Evolutionary conservation across 2,797 vertebrate species (phyloP).

Genomic region (Pipistrellus nathusii): DNA sequence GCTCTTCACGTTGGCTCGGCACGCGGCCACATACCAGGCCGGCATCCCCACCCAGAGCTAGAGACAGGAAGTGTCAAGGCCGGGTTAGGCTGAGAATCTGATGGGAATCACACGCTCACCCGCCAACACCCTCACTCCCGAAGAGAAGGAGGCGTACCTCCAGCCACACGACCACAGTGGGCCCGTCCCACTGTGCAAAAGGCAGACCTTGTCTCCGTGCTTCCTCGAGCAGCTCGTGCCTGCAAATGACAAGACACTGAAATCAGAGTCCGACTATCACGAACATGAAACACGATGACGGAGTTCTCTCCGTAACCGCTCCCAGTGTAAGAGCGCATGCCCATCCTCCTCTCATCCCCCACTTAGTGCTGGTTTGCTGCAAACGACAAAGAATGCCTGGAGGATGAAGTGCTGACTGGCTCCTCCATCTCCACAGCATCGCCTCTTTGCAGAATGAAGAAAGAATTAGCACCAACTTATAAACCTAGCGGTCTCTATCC

Average conservation of each 20-base stretch:
- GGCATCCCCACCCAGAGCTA: slow-evolving; percentile 99
- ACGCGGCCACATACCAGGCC: slow-evolving; percentile 98
- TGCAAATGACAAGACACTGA: slow-evolving; percentile 70
- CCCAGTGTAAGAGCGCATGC: accelerated
- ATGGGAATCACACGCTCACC: no score
- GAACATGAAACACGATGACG: accelerated
- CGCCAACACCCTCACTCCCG: accelerated
- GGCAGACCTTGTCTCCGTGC: slow-evolving; percentile 96
- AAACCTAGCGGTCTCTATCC: not conserved
- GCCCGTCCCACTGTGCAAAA: slow-evolving; percentile 98
- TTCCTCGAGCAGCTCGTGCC: slow-evolving; percentile 97
- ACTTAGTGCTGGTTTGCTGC: accelerated
- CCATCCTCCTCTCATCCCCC: not conserved
- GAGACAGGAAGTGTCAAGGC: not conserved
- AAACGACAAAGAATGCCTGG: not conserved
- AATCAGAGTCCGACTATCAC: accelerated
- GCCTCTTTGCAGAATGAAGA: not conserved
- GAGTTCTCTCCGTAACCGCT: not conserved
- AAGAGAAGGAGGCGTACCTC: slow-evolving; percentile 89
- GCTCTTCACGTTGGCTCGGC: slow-evolving; percentile 97
- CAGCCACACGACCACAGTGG: slow-evolving; percentile 97
- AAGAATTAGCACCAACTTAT: not conserved
- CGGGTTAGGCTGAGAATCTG: accelerated
- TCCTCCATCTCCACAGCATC: accelerated
- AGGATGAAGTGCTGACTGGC: not conserved